Conservation (phyloP, 2,113 vertebrate species). For the Riparia riparia region DNA sequence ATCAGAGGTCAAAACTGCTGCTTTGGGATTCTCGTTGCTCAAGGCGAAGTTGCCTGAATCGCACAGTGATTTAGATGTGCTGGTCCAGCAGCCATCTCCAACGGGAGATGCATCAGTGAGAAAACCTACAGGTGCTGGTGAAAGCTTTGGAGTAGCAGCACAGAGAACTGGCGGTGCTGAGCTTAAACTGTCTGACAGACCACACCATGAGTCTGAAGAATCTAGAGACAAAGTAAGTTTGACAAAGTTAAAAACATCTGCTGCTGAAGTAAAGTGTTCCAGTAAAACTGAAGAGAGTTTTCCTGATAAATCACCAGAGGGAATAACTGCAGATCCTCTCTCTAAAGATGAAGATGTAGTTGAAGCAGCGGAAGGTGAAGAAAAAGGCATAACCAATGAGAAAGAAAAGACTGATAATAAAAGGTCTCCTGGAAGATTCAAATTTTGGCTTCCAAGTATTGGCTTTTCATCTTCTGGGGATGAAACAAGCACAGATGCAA, state of each 20-base stretch:
- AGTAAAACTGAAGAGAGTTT: not conserved
- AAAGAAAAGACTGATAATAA: constrained; percentile 46
- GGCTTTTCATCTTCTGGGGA: constrained; percentile 73
- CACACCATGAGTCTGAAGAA: not conserved
- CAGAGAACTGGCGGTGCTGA: not conserved
- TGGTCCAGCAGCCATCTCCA: not conserved
- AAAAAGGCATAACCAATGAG: not conserved
- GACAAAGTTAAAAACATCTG: not conserved
- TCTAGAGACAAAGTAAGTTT: not conserved
- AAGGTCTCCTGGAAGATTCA: constrained; percentile 67
- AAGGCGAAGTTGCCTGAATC: constrained; percentile 71
- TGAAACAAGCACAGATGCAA: not conserved
- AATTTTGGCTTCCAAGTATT: constrained; percentile 76
- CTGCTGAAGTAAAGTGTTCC: not conserved
- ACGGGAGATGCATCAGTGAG: not conserved
- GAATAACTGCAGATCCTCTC: not conserved
- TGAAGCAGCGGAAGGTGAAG: not conserved
- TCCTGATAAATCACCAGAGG: constrained; percentile 18
- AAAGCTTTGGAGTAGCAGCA: not conserved
- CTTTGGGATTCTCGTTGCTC: constrained; percentile 75
- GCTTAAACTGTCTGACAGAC: not conserved
- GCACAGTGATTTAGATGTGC: not conserved
- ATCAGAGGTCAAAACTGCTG: constrained; percentile 58
- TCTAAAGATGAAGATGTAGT: not conserved
- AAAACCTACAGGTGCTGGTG: not conserved